Base-by-base conservation (phyloP, 2,797 vertebrate species). In the Pangasius mekongensis region DNA sequence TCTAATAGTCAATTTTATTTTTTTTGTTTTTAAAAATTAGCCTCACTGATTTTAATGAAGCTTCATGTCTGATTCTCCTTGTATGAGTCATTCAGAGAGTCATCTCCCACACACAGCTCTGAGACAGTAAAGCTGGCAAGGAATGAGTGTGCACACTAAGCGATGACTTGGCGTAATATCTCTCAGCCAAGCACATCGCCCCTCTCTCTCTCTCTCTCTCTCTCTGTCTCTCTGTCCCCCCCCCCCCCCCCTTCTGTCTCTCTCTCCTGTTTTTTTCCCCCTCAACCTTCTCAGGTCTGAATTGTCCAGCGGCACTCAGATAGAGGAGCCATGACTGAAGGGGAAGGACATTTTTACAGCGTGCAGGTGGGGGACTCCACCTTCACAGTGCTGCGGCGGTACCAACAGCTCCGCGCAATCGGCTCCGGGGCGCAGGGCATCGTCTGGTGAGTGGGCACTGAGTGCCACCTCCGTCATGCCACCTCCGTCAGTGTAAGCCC, bases 281-380 rank as follows among this genome's bases (percentile, higher is more conserved):
- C n/a, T n/a, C 67, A 24, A 22, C 39, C 39, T 16, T 69, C 52
- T 86, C 86, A 94, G 96, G 95, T 95, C 91, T 94, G 93, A 87
- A 92, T 92, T 86, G 93, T 93, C 93, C 92, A 78, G 88, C 84
- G 91, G 93, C 91, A 92, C 92, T 92, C 94, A 89, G 92, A 91
- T 90, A 93, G 90, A 91, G 94, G 94, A 96, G 93, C 93, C 96
- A 99, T 99, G 98, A 98, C 95, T 92, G 98, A 98, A 95, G 96
- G 94, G 86, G 98, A 98, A 80, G 95, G 96, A 88, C 98, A 98
- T 7, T 99, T 99, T 96, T 98, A 98, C 95, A 98, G 98, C 89
- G 97, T 98, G 87, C 98, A 99, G 96, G 98, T 99, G 95, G 98
- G 98, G 80, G 98, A 99, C 94, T 99, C 98, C 93, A 99, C 98